Conservation (phyloP, 2,888 invertebrate species). For the Hydropsyche betteni region DNA sequence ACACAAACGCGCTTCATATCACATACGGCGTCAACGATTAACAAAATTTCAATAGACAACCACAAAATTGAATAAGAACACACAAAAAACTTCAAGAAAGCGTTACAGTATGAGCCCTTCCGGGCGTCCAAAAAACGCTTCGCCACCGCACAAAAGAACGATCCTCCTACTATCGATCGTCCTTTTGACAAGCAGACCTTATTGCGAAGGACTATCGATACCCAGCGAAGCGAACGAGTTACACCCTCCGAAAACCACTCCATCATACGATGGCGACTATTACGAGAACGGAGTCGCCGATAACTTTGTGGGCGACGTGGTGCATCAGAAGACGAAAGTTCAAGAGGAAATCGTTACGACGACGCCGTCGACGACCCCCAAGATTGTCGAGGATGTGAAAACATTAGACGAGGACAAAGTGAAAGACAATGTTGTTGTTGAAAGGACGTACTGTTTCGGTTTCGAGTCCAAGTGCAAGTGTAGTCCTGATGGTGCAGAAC, state of each 20-base stretch:
- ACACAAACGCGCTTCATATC: no score
- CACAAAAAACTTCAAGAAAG: not conserved
- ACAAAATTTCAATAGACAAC: no score
- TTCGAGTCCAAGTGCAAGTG: constrained; percentile 51
- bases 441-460: constrained; percentile 47
- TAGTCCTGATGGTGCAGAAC: constrained; percentile 48
- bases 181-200: not conserved
- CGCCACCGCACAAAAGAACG: constrained; percentile 33
- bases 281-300: constrained; percentile 43
- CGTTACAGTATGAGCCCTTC: constrained; percentile 49
- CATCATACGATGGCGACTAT: constrained; percentile 46
- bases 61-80: not conserved
- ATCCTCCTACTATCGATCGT: not conserved
- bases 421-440: constrained; percentile 11
- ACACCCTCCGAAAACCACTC: constrained; percentile 35
- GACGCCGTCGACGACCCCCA: not conserved
- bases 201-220: not conserved
- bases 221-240: not conserved
- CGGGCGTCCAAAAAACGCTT: constrained; percentile 50
- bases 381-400: not conserved
- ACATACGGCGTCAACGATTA: no score
- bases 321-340: constrained; percentile 8
- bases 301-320: constrained; percentile 17
- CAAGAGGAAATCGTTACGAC: not conserved
- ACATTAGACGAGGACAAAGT: not conserved